Evolutionary conservation across 2,888 invertebrate species (phyloP).

Genomic region (Beris morrisii): DNA sequence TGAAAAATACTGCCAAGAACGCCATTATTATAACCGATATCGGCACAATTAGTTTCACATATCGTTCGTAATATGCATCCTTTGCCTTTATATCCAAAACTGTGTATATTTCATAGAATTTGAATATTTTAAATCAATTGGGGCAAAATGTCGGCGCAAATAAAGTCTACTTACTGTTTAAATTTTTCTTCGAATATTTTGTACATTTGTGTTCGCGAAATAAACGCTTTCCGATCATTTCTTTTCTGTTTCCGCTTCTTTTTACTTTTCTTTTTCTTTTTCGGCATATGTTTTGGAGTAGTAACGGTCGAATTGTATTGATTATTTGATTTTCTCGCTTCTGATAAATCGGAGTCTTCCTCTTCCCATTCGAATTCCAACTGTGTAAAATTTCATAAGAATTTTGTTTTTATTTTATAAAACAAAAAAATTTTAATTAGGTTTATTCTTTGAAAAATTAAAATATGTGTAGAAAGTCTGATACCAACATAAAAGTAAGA

Average conservation of each 20-base stretch:
- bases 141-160: too few relatives aligned
- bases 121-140: neutral
- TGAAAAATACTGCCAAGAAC: conserved; percentile 68
- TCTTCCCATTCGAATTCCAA: conserved; percentile 17
- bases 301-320: neutral
- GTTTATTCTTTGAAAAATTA: too few relatives aligned
- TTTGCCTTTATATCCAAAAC: conserved; percentile 63
- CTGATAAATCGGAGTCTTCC: neutral
- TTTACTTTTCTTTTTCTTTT: conserved; percentile 28
- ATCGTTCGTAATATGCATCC: conserved; percentile 67
- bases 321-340: conserved; percentile 3
- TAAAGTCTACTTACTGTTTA: conserved; percentile 58
- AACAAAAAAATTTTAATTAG: too few relatives aligned
- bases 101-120: conserved; percentile 43
- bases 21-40: conserved; percentile 59
- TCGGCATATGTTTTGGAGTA: neutral
- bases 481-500: too few relatives aligned
- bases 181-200: conserved; percentile 61
- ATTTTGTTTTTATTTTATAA: too few relatives aligned
- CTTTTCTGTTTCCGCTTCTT: conserved; percentile 40
- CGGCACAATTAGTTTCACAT: conserved; percentile 63
- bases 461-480: too few relatives aligned
- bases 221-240: conserved; percentile 53
- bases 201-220: conserved; percentile 60
- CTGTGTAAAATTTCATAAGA: neutral